phyloP scores from a whole-genome alignment of 2,888 invertebrate genomes.

The Leucoptera coffeella region DNA sequence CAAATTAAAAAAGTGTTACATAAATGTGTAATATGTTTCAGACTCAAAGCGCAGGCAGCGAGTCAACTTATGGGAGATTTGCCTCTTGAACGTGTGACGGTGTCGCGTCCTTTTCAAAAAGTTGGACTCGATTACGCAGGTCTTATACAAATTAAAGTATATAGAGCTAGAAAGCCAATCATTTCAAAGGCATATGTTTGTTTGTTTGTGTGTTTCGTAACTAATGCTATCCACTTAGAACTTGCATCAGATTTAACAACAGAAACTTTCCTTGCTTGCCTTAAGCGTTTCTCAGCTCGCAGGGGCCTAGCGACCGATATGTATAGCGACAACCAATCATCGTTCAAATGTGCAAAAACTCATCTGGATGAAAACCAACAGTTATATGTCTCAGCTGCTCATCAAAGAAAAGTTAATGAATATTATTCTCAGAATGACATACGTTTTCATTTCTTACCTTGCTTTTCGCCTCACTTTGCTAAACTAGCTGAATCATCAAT shows the following conservation, averaged over 20 bases:
- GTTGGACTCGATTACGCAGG: slow-evolving; percentile 8
- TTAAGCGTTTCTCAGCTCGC: slow-evolving; percentile 1
- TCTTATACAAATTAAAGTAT: slow-evolving; percentile 6
- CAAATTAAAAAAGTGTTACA: slow-evolving; percentile 7
- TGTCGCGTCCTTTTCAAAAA: slow-evolving; percentile 6
- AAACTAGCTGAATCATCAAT: slow-evolving; percentile 7
- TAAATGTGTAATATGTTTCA: slow-evolving; percentile 9
- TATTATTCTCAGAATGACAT: slow-evolving; percentile 1
- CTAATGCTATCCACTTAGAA: slow-evolving; percentile 7
- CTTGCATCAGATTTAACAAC: slow-evolving; percentile 2
- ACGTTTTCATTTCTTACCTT: slow-evolving; percentile 2
- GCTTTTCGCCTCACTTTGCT: slow-evolving; percentile 4
- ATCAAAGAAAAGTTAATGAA: slow-evolving; percentile 1
- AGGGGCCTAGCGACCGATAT: not conserved
- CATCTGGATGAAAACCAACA: slow-evolving; percentile 1
- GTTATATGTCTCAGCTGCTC: not conserved
- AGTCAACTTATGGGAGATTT: slow-evolving; percentile 8
- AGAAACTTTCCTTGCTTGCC: not conserved
- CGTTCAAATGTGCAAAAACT: slow-evolving; percentile 2
- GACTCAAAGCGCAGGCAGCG: slow-evolving; percentile 6
- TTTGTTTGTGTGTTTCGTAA: slow-evolving; percentile 7
- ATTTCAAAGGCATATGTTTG: slow-evolving; percentile 7
- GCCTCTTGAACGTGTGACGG: slow-evolving; percentile 4
- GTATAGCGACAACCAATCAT: slow-evolving; percentile 1
- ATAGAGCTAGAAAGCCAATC: slow-evolving; percentile 4